phyloP scores from a whole-genome alignment of 2,113 vertebrate genomes.

The Melanerpes aurifrons region DNA sequence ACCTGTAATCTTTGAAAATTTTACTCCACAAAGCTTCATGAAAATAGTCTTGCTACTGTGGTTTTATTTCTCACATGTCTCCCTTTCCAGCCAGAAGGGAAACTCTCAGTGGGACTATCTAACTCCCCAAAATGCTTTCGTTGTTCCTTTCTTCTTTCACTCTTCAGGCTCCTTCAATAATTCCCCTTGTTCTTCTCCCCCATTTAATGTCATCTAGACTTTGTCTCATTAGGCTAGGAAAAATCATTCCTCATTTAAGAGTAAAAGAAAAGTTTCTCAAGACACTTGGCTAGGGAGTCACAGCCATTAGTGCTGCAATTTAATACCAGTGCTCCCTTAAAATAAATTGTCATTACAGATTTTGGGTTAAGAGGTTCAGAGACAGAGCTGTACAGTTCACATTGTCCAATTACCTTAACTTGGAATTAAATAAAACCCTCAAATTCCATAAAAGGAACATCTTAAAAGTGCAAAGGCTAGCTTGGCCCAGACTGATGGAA shows the following conservation, averaged over 20 bases:
- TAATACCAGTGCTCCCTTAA: not conserved
- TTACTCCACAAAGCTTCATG: not conserved
- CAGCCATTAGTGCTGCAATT: not conserved
- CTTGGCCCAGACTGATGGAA: not conserved
- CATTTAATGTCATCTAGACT: not conserved
- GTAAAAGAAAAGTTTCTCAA: not conserved
- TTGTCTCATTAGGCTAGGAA: not conserved
- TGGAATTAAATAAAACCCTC: not conserved
- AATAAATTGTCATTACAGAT: not conserved
- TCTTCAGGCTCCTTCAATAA: not conserved
- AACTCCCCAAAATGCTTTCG: not conserved
- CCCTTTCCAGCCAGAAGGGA: not conserved
- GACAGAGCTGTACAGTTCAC: not conserved
- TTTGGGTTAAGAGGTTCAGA: not conserved
- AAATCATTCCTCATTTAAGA: not conserved
- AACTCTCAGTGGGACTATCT: not conserved
- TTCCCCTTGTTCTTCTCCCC: not conserved
- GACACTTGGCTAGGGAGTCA: not conserved
- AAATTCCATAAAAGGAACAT: not conserved
- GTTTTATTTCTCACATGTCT: accelerated
- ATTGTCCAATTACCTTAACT: not conserved
- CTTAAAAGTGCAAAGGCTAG: not conserved
- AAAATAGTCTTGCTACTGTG: not conserved
- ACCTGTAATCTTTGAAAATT: not conserved
- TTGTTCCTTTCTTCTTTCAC: not conserved